A percentile compares a stretch with the other conserved stretches of the same genome.
Evolutionary conservation across 37 sponge, comb jelly and placozoan genomes (phyloP).

Genomic region (Halisarca cf. caerulea): DNA sequence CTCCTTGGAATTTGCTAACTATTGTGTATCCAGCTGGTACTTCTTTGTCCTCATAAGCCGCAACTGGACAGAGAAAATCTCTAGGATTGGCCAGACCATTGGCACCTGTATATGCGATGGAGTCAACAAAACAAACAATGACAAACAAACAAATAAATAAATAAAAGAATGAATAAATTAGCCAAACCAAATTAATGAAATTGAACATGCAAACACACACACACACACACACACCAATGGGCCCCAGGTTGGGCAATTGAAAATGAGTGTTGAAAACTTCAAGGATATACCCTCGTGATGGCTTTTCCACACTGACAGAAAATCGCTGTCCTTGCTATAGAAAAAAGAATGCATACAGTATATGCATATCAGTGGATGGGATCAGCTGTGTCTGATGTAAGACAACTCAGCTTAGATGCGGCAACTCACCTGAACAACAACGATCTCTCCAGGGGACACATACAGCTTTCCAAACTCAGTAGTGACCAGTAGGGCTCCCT

Average conservation of each 20-base stretch:
- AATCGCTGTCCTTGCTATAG: conserved; percentile 96
- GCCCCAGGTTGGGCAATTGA: conserved; percentile 95
- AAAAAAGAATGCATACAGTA: neutral
- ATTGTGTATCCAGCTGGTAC: conserved; percentile 61
- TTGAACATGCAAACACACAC: too few relatives aligned
- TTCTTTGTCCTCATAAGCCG: conserved; percentile 85
- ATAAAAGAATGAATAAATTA: too few relatives aligned
- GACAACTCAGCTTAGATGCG: too few relatives aligned
- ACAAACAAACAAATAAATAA: too few relatives aligned
- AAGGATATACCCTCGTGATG: conserved; percentile 91
- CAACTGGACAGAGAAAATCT: conserved; percentile 93
- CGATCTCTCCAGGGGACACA: conserved; percentile 89
- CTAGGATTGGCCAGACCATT: conserved; percentile 97
- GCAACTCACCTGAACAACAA: conserved; percentile 80
- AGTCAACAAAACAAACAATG: too few relatives aligned
- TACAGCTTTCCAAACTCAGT: conserved; percentile 92
- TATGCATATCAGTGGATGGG: too few relatives aligned
- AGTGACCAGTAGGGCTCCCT: conserved; percentile 75
- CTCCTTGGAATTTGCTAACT: conserved; percentile 89
- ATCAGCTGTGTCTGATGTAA: too few relatives aligned
- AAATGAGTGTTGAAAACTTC: conserved; percentile 96
- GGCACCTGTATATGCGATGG: conserved; percentile 82
- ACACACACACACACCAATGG: conserved; percentile 94
- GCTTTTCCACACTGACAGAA: conserved; percentile 73
- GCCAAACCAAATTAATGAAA: too few relatives aligned